Base-by-base conservation (phyloP, 2,113 vertebrate genomes). In the Barbus barbus region DNA sequence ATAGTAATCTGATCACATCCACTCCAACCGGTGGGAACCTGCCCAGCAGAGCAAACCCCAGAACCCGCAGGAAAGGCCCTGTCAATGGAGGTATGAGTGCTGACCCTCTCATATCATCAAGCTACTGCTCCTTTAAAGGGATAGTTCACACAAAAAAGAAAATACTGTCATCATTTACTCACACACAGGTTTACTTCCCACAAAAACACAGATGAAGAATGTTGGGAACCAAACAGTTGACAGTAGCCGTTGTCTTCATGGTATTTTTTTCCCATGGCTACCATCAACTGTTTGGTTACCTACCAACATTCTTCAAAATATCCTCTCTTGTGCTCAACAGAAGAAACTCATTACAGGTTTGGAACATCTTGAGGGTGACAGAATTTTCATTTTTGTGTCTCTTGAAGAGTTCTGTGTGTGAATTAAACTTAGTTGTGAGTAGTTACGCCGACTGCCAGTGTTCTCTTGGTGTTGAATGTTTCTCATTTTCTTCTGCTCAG, bases 1-100 rank as follows among this genome's bases (percentile, higher is more conserved):
- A 98, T 78, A 93, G 95, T 86, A 95, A 95, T 93, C 89, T 99
- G 92, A 99, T 99, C 84, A 95, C 96, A 84, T 99, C 98, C 90
- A 96, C 96, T 18, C 97, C 97, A 72, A 96, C 96, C 89, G 86
- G 94, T 3, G 96, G 95, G 91, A 96, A 96, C 83, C 96, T 96
- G 87, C 93, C 96, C 87, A 95, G 94, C 86, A 98, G 97, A 91
- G 91, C 95, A 46, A 93, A 97, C 81, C 92, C 97, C 36, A 94
- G 96, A 87, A 96, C 97, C 85, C 95, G 96, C 61, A 90, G 96
- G 93, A 99, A 97, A 97, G 96, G 93, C 89, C 95, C 95, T 84
- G 92, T 95, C 80, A 99, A 98, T 93, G 97, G 98, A 97, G 96
- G 92, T 93, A 63, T 8, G 24, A 22, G 33, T 71, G 24, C 44